phyloP scores from a whole-genome alignment of 2,888 invertebrate species.

The Lasioglossum marginatum region DNA sequence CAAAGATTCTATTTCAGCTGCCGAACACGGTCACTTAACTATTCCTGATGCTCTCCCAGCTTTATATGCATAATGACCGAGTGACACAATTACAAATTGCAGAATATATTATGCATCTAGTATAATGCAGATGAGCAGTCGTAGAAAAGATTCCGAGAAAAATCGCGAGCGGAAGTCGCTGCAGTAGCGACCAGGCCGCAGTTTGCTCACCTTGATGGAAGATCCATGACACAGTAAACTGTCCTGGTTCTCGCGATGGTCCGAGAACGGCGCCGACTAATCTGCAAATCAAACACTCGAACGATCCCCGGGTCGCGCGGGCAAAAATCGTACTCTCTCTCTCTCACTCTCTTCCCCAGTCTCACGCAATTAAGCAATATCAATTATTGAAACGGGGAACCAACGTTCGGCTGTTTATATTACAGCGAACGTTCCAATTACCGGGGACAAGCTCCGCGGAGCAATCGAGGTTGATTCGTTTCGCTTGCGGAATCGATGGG shows the following conservation, averaged over 20 bases:
- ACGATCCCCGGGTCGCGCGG: background rate
- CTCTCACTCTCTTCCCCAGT: background rate
- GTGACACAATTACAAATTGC: background rate
- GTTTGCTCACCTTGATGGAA: constrained; percentile 50
- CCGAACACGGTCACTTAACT: background rate
- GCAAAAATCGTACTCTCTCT: constrained; percentile 25
- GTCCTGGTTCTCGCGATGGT: constrained; percentile 45
- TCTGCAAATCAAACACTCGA: constrained; percentile 55
- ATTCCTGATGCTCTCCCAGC: background rate
- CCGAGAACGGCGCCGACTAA: constrained; percentile 37
- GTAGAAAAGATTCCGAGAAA: background rate
- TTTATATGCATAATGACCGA: background rate
- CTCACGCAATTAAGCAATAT: constrained; percentile 45
- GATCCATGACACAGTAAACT: constrained; percentile 57
- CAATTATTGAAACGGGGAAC: constrained; percentile 46
- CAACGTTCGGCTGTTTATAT: constrained; percentile 33
- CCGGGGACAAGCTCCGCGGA: background rate
- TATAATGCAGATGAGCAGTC: background rate
- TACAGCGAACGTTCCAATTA: constrained; percentile 19
- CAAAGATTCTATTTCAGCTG: background rate
- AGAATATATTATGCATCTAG: background rate
- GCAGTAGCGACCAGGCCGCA: background rate
- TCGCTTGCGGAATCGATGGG: background rate
- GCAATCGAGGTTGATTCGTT: background rate
- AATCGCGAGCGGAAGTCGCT: background rate